Evolutionary conservation across 2,113 vertebrate genomes (phyloP).

Genomic region (Ochotona princeps): DNA sequence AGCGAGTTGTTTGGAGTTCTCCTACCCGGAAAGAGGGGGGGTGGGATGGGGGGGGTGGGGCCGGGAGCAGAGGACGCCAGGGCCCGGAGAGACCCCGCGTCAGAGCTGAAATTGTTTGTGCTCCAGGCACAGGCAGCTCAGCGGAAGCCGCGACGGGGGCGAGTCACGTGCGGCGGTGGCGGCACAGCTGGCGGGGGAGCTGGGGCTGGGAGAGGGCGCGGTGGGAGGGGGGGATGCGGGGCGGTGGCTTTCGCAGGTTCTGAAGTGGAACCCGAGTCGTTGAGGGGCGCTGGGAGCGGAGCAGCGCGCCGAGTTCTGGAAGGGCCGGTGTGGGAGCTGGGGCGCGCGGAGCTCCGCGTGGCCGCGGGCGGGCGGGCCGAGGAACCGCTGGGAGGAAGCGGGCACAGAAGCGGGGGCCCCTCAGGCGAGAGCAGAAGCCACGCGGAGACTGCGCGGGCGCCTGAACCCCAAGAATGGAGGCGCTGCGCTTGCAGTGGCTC

Average conservation of each 20-base stretch:
- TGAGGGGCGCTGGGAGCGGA: constrained; percentile 2
- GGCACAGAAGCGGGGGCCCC: not conserved
- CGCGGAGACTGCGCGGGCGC: not conserved
- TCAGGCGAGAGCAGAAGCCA: not conserved
- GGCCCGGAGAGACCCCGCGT: constrained; percentile 76
- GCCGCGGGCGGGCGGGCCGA: not conserved
- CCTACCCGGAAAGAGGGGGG: constrained; percentile 54
- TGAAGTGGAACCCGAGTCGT: constrained; percentile 48
- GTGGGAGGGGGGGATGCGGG: constrained; percentile 59
- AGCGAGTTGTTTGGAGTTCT: constrained; percentile 78
- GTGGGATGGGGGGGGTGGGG: not conserved
- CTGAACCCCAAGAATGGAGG: constrained; percentile 58
- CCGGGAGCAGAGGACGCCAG: constrained; percentile 73
- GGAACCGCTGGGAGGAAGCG: not conserved
- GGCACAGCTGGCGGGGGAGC: constrained; percentile 75
- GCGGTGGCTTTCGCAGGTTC: constrained; percentile 60
- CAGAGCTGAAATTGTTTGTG: constrained; percentile 80
- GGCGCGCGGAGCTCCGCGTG: constrained; percentile 31
- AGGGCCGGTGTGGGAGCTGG: constrained; percentile 5
- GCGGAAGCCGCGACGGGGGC: constrained; percentile 75
- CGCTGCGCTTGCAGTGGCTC: constrained; percentile 37
- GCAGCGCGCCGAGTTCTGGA: constrained; percentile 40
- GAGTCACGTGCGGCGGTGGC: constrained; percentile 79
- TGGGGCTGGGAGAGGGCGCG: constrained; percentile 61
- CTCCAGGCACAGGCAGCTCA: constrained; percentile 75